A percentile compares a stretch with the other conserved stretches of the same genome.
phyloP scores from a whole-genome alignment of 1,140 invertebrate species.

The Cyclina sinensis region DNA sequence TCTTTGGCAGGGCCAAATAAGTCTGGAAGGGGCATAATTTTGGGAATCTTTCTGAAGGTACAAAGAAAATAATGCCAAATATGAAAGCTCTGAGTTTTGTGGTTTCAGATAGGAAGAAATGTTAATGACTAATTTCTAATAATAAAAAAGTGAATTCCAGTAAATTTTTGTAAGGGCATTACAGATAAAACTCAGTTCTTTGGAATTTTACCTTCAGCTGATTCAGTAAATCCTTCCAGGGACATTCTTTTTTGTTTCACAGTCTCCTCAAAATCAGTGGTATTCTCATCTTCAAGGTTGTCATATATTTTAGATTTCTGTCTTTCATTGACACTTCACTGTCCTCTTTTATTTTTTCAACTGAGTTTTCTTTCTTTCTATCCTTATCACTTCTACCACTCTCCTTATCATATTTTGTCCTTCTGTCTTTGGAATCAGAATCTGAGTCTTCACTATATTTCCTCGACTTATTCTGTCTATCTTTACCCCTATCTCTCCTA shows the following conservation, averaged over 20 bases:
- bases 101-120: too few species aligned
- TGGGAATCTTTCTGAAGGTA: too few species aligned
- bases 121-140: too few species aligned
- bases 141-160: too few species aligned
- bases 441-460: background rate
- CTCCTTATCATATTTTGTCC: slow-evolving; percentile 31
- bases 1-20: too few species aligned
- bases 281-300: slow-evolving; percentile 68
- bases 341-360: slow-evolving; percentile 59
- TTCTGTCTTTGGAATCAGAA: slow-evolving; percentile 39
- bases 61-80: too few species aligned
- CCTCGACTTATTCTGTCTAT: background rate
- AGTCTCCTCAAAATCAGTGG: slow-evolving; percentile 84
- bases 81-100: too few species aligned
- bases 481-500: slow-evolving; percentile 23
- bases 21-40: too few species aligned
- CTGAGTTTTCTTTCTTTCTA: slow-evolving; percentile 57
- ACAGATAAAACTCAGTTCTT: too few species aligned
- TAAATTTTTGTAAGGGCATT: too few species aligned
- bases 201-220: slow-evolving; percentile 26
- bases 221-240: slow-evolving; percentile 50
- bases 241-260: slow-evolving; percentile 82
- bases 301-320: slow-evolving; percentile 65
- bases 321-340: slow-evolving; percentile 31
- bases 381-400: slow-evolving; percentile 25